A percentile compares a stretch with the other conserved stretches of the same genome.
These are phyloP conservation scores for Schizotus pectinicornis DNA, from an alignment of 2,888 invertebrate species.

Conservation along the genomic window DNA sequence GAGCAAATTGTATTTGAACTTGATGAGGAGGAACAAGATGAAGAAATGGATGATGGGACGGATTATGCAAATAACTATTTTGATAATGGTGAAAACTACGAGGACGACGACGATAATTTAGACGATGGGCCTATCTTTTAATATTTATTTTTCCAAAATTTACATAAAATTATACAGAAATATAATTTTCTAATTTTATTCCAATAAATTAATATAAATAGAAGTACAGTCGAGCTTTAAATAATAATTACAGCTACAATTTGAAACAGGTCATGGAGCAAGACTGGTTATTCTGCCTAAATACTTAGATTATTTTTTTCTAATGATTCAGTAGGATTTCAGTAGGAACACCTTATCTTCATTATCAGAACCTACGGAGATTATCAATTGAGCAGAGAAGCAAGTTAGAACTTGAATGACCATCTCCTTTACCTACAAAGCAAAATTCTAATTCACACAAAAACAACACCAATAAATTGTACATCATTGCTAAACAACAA, in stretches of 20 bases:
- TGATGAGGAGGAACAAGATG: constrained; percentile 73
- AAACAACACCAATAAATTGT: no score
- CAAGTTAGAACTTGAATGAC: no score
- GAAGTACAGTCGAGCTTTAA: constrained; percentile 12
- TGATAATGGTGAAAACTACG: constrained; percentile 86
- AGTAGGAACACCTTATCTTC: no score
- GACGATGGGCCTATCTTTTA: constrained; percentile 84
- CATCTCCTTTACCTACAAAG: no score
- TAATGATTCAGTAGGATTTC: no score
- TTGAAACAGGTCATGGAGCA: constrained; percentile 9
- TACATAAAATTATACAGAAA: constrained; percentile 9
- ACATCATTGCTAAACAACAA: no score
- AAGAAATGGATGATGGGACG: constrained; percentile 88
- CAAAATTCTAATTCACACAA: no score
- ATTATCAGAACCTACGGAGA: no score
- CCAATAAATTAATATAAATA: constrained; percentile 24
- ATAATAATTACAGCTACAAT: constrained; percentile 2
- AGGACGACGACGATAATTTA: constrained; percentile 85
- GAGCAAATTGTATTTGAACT: constrained; percentile 63
- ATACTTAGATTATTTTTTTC: no score
- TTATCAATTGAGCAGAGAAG: no score
- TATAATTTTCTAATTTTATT: constrained; percentile 7
- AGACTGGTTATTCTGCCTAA: no score
- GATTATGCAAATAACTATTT: constrained; percentile 88
- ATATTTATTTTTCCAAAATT: constrained; percentile 30